Conservation (phyloP, 2,113 vertebrate genomes). For the Orthonyx spaldingii region DNA sequence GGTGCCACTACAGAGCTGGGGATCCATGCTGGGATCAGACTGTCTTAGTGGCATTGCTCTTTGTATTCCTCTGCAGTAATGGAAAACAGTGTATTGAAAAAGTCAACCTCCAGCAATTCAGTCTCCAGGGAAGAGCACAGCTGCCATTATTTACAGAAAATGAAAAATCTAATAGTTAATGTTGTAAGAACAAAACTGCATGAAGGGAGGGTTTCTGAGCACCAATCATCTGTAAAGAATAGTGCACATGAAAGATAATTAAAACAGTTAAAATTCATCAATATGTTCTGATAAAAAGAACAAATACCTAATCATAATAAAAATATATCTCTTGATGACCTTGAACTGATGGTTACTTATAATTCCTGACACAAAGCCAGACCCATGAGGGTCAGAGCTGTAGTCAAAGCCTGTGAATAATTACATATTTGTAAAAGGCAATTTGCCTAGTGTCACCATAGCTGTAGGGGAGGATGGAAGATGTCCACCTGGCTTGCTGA, state of each 20-base stretch:
- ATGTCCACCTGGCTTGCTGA: not conserved
- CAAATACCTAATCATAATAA: not conserved
- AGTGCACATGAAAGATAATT: not conserved
- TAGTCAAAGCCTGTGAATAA: not conserved
- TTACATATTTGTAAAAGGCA: not conserved
- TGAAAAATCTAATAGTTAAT: slow-evolving; percentile 54
- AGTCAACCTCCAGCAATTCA: not conserved
- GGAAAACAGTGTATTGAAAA: not conserved
- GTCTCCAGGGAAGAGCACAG: slow-evolving; percentile 7
- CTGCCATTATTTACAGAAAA: slow-evolving; percentile 52
- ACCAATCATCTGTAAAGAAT: slow-evolving; percentile 10
- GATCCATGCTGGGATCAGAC: not conserved
- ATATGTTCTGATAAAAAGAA: not conserved
- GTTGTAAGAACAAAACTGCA: slow-evolving; percentile 16
- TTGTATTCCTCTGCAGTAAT: not conserved
- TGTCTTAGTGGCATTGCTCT: not conserved
- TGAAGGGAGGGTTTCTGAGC: not conserved
- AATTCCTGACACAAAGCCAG: not conserved
- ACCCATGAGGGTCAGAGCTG: not conserved
- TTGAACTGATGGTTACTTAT: not conserved
- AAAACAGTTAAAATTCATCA: not conserved
- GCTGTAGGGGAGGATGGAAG: not conserved
- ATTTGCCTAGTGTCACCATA: not conserved
- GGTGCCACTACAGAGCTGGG: not conserved
- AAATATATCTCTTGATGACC: not conserved